phyloP scores from a whole-genome alignment of 2,888 invertebrate species.

The Silvanus unidentatus region DNA sequence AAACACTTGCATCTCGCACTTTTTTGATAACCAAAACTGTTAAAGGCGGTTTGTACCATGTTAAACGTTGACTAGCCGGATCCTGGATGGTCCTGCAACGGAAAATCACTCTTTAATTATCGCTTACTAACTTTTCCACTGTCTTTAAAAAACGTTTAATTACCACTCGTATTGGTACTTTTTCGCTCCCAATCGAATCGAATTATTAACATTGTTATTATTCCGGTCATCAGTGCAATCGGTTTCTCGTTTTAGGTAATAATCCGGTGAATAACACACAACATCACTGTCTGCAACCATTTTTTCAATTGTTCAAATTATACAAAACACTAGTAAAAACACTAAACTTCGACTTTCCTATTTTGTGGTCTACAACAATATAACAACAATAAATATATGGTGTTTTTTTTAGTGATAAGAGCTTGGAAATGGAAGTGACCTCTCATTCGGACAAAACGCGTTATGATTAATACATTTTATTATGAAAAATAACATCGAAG shows the following conservation, averaged over 20 bases:
- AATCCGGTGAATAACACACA: constrained; percentile 18
- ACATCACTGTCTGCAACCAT: constrained; percentile 34
- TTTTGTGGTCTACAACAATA: background rate
- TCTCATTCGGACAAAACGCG: constrained; percentile 5
- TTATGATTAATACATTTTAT: too few species aligned
- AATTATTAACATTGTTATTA: constrained; percentile 4
- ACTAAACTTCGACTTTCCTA: too few species aligned
- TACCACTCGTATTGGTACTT: constrained; percentile 1
- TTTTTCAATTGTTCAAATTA: constrained; percentile 9
- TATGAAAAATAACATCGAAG: too few species aligned
- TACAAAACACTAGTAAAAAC: too few species aligned
- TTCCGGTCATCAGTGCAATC: constrained; percentile 5
- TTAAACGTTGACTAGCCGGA: constrained; percentile 91
- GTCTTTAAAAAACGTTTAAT: background rate
- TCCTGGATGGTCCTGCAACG: constrained; percentile 88
- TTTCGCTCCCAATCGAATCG: constrained; percentile 5
- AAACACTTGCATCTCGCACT: constrained; percentile 83
- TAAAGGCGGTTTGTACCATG: constrained; percentile 94
- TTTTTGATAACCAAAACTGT: constrained; percentile 97
- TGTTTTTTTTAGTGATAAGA: background rate
- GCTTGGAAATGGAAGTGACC: background rate
- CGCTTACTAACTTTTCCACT: too few species aligned
- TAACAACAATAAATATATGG: too few species aligned
- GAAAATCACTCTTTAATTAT: background rate
- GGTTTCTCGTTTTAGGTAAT: constrained; percentile 4